These are phyloP conservation scores for Crotalus helleri DNA, from an alignment of 2,113 vertebrate species.

Conservation along the genomic window DNA sequence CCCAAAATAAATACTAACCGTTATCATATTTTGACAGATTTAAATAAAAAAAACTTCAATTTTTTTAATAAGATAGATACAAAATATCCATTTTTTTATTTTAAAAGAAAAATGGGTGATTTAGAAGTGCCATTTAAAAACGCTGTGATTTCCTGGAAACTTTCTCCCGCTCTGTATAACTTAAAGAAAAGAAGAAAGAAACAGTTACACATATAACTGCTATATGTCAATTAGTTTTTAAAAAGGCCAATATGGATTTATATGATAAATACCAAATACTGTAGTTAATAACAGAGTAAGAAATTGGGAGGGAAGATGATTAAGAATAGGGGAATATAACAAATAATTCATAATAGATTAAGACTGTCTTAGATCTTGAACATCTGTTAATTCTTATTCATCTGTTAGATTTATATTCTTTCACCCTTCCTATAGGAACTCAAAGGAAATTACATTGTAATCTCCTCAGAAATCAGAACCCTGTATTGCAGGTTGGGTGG, in stretches of 20 bases:
- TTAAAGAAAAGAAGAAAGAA: background rate
- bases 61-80: background rate
- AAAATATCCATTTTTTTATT: background rate
- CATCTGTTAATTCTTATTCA: background rate
- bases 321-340: background rate
- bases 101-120: background rate
- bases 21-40: background rate
- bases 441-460: background rate
- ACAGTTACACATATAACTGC: background rate
- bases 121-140: background rate
- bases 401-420: background rate
- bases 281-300: background rate
- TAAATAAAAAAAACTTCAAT: background rate
- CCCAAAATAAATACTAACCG: background rate
- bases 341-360: background rate
- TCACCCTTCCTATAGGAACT: background rate
- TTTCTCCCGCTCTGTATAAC: background rate
- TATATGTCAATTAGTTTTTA: background rate
- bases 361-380: background rate
- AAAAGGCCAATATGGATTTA: background rate
- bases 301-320: no score
- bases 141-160: background rate
- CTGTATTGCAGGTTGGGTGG: background rate
- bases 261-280: background rate
- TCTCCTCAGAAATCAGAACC: background rate